Evolutionary conservation across 2,797 vertebrate species (phyloP), one percentile per base, ranked within the genome.

Genomic region (Clarias pachynema): DNA sequence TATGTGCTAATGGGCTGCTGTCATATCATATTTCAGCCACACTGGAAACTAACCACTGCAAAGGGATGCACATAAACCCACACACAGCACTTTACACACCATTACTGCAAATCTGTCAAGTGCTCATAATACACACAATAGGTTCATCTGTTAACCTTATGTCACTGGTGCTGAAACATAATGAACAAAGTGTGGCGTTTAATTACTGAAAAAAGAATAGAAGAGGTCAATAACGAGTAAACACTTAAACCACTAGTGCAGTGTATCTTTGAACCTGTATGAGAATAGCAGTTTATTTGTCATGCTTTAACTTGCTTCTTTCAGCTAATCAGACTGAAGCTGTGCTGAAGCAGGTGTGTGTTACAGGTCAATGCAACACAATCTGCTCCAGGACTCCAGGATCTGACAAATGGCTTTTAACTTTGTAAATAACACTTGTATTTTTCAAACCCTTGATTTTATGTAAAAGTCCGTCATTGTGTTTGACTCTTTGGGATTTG

Each of bases 21-120:
- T 95, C 91, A 89, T 81, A 44, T 90, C 77, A 90, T 93, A 93
- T 88, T 93, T 94, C 93, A 93, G 95, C 94, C 94, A 93, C 94
- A 95, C 96, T 96, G 96, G 94, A 96, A 94, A 94, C 93, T 90
- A 91, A 96, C 81, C 81, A 83, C 57, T 80, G 68, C 78, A 79
- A 75, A 57, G 68, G 44, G 62, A 78, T 4, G 34, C 44, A 84
- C 68, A 80, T 44, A 87, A 89, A 86, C 90, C 89, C 90, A 91
- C 83, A 83, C 90, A 85, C 89, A 92, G 87, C 89, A 91, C 75
- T 84, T 91, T 84, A 87, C 81, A 83, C 29, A 88, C 88, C 93
- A 86, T 84, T 85, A 91, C 88, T 89, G 88, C 91, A 89, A 87
- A 93, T 91, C 93, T 94, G 93, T 90, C 73, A 78, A 81, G 40